Percentiles rank a stretch among this genome's conserved stretches.
phyloP scores from a whole-genome alignment of 2,797 vertebrate genomes.

The Phalanger gymnotis region DNA sequence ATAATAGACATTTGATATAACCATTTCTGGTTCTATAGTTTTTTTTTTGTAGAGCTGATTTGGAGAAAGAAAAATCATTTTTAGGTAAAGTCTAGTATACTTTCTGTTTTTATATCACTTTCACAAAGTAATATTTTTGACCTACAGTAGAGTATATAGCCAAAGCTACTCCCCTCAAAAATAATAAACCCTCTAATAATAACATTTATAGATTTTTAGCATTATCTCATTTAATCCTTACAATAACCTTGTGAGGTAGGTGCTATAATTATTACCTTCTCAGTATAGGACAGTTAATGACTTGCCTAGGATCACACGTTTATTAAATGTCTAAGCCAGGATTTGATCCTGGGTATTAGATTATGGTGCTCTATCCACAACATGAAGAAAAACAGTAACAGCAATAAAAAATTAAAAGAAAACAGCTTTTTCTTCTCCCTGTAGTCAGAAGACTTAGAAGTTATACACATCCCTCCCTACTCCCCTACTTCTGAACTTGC shows the following conservation, averaged over 20 bases:
- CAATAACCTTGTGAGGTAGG: neutral
- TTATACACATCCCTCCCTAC: neutral
- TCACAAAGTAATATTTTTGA: neutral
- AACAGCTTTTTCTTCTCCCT: neutral
- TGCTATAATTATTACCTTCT: neutral
- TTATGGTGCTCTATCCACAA: neutral
- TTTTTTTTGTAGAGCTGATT: neutral
- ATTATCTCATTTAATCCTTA: neutral
- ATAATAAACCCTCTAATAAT: neutral
- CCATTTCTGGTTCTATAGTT: neutral
- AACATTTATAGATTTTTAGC: neutral
- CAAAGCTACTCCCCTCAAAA: neutral
- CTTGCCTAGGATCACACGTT: neutral
- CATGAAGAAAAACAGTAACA: neutral
- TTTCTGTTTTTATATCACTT: neutral
- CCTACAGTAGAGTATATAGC: neutral
- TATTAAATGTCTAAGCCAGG: neutral
- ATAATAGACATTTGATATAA: neutral
- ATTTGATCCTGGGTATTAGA: neutral
- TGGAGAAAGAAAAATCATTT: neutral
- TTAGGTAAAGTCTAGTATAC: neutral
- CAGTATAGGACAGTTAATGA: neutral
- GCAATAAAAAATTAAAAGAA: neutral
- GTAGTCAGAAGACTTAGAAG: neutral
- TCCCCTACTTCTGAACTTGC: neutral